Conservation (phyloP, 2,888 invertebrate species). For the Tineola bisselliella region DNA sequence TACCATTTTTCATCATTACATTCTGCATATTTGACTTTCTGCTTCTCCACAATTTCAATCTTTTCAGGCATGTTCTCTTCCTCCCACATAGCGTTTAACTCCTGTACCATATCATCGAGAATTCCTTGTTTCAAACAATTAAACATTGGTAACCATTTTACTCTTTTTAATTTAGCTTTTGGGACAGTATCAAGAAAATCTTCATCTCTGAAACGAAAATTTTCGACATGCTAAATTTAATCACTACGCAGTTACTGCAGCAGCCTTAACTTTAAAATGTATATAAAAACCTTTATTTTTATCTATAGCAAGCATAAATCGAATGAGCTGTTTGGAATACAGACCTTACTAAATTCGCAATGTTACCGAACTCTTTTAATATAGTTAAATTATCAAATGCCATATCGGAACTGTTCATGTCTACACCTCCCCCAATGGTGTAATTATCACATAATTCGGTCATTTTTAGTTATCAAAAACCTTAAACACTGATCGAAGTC, state of each 20-base stretch:
- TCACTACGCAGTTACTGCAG: too few relatives aligned
- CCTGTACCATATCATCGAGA: constrained; percentile 49
- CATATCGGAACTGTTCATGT: constrained; percentile 26
- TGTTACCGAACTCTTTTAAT: constrained; percentile 52
- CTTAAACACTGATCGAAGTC: too few relatives aligned
- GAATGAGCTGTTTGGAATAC: too few relatives aligned
- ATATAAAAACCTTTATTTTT: too few relatives aligned
- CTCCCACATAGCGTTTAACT: constrained; percentile 53
- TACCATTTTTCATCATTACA: constrained; percentile 20
- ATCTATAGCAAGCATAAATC: too few relatives aligned
- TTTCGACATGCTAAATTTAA: too few relatives aligned
- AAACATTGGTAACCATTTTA: constrained; percentile 58
- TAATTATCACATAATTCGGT: constrained; percentile 33
- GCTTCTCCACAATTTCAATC: constrained; percentile 44
- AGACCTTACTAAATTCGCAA: constrained; percentile 48
- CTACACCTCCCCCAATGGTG: constrained; percentile 24
- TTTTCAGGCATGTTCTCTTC: constrained; percentile 53
- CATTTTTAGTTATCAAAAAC: constrained; percentile 25
- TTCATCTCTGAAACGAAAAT: constrained; percentile 39
- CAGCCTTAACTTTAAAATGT: too few relatives aligned
- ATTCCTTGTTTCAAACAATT: constrained; percentile 51
- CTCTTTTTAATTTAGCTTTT: constrained; percentile 40
- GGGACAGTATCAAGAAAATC: constrained; percentile 55
- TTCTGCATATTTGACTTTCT: constrained; percentile 46
- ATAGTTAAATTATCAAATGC: constrained; percentile 51